phyloP scores from a whole-genome alignment of 2,888 invertebrate genomes.

The Pristionchus fissidentatus region DNA sequence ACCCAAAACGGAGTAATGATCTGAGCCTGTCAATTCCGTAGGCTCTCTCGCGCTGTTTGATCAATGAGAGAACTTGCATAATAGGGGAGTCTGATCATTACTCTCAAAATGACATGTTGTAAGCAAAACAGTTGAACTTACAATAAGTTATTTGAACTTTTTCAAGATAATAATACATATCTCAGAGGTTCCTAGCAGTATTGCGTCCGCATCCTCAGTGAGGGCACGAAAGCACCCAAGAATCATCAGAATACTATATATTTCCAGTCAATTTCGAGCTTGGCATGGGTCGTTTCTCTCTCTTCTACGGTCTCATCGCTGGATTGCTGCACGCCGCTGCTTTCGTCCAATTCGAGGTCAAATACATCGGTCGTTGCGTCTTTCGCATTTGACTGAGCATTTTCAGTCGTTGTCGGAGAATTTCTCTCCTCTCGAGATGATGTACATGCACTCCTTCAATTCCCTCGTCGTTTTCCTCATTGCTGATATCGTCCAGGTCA shows the following conservation, averaged over 20 bases:
- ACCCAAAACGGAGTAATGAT: too few relatives aligned
- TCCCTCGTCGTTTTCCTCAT: conserved; percentile 71
- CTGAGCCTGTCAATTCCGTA: too few relatives aligned
- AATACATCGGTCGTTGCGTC: not conserved
- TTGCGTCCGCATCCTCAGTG: too few relatives aligned
- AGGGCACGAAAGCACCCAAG: too few relatives aligned
- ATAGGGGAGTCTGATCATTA: too few relatives aligned
- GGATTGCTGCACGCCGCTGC: conserved; percentile 62
- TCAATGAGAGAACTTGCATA: too few relatives aligned
- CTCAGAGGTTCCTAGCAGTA: too few relatives aligned
- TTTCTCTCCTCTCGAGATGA: conserved; percentile 64
- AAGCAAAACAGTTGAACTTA: too few relatives aligned
- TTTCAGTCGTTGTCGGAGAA: conserved; percentile 58
- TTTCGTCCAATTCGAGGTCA: conserved; percentile 47
- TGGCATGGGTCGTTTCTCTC: conserved; percentile 68
- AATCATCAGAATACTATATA: not conserved
- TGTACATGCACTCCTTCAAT: conserved; percentile 74
- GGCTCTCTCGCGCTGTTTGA: too few relatives aligned
- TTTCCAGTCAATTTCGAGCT: conserved; percentile 70
- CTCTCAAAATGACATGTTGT: too few relatives aligned
- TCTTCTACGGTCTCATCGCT: conserved; percentile 67
- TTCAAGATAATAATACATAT: not conserved
- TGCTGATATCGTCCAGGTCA: conserved; percentile 70
- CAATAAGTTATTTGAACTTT: too few relatives aligned
- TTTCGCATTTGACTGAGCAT: not conserved